A percentile compares a stretch with the other conserved stretches of the same genome.
These are phyloP conservation scores for Tipula unca DNA, from an alignment of 2,888 invertebrate species.

Conservation along the genomic window DNA sequence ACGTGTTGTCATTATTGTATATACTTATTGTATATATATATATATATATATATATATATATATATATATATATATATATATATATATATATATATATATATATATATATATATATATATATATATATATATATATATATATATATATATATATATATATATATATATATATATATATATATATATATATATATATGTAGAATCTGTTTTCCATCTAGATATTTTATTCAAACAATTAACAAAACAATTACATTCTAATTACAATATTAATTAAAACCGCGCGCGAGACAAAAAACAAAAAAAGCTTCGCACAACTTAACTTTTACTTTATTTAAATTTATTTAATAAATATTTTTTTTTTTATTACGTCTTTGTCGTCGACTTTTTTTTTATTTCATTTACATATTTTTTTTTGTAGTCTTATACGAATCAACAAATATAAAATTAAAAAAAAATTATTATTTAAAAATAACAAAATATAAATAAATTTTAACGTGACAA, in stretches of 20 bases:
- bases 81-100: too few species aligned
- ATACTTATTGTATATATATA: too few species aligned
- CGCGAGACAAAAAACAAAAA: not conserved
- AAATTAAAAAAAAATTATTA: not conserved
- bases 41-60: too few species aligned
- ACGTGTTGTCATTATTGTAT: not conserved
- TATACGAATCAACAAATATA: not conserved
- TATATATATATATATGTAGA: not conserved
- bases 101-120: too few species aligned
- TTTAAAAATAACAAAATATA: not conserved
- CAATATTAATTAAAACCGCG: not conserved
- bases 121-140: too few species aligned
- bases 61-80: too few species aligned
- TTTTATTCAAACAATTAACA: not conserved
- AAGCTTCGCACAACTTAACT: not conserved
- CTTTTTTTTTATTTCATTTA: not conserved
- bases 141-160: too few species aligned
- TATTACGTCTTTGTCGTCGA: not conserved
- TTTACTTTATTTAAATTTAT: not conserved
- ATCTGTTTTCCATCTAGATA: not conserved
- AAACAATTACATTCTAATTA: conserved; percentile 8
- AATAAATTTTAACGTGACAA: not conserved
- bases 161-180: too few species aligned
- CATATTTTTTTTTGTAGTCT: not conserved
- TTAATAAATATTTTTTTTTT: not conserved